Percentiles rank a stretch among this genome's conserved stretches.
Evolutionary conservation across 2,113 vertebrate genomes (phyloP).

Genomic region (Micromys minutus): DNA sequence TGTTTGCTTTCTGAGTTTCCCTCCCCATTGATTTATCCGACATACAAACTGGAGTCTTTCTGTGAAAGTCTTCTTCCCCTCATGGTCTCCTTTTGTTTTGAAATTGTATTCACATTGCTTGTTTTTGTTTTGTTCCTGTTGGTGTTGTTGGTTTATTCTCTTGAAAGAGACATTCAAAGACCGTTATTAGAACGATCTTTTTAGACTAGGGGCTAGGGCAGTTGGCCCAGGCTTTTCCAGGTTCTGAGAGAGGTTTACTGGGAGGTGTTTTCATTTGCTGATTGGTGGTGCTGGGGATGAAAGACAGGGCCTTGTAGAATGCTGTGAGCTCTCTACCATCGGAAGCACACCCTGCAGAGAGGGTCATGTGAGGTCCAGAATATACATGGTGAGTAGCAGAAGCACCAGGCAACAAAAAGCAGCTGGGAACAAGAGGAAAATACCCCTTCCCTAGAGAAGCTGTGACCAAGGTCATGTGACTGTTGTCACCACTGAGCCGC

Average conservation of each 20-base stretch:
- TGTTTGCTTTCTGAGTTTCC: conserved; percentile 36
- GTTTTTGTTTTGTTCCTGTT: not conserved
- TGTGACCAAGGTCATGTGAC: not conserved
- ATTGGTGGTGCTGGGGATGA: not conserved
- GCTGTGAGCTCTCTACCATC: not conserved
- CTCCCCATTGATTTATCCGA: not conserved
- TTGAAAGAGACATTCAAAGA: conserved; percentile 44
- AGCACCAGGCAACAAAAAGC: not conserved
- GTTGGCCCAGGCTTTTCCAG: not conserved
- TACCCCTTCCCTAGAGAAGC: not conserved
- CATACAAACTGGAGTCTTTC: conserved; percentile 36
- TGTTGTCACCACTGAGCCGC: not conserved
- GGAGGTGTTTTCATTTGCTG: not conserved
- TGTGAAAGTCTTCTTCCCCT: not conserved
- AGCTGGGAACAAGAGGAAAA: not conserved
- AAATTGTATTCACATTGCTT: conserved; percentile 52
- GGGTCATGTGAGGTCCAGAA: not conserved
- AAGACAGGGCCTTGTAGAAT: not conserved
- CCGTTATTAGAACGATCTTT: not conserved
- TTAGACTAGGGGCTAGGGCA: not conserved
- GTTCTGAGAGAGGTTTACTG: not conserved
- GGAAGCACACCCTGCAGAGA: not conserved
- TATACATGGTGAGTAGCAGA: not conserved
- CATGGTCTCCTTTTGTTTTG: not conserved
- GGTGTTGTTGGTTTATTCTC: not conserved